Percentiles rank a stretch among this genome's conserved stretches.
phyloP scores from a whole-genome alignment of 2,113 vertebrate species.

The Protobothrops mucrosquamatus region DNA sequence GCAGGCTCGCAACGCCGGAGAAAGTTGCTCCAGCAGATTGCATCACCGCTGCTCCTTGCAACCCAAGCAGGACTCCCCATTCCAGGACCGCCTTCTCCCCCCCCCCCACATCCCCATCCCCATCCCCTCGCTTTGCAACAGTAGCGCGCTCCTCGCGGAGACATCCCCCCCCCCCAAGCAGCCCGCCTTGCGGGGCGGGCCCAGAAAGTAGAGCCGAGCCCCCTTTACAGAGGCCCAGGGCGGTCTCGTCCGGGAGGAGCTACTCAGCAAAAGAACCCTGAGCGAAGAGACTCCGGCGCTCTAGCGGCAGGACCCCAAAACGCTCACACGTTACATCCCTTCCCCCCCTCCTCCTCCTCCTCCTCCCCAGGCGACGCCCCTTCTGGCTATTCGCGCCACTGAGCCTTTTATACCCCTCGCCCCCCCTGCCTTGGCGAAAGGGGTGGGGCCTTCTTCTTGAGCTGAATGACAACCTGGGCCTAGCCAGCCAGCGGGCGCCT shows the following conservation, averaged over 20 bases:
- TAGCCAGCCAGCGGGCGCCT: not conserved
- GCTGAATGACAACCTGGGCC: not conserved
- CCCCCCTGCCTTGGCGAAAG: not conserved
- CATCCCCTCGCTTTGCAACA: not conserved
- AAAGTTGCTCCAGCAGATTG: not conserved
- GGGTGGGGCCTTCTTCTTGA: not conserved
- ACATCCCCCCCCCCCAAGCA: not conserved
- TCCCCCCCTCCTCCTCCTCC: fast-evolving
- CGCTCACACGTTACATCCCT: not conserved
- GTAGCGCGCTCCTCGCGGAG: not conserved
- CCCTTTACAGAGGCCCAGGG: not conserved
- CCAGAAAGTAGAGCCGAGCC: not conserved
- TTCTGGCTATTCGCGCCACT: not conserved
- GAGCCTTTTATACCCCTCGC: not conserved
- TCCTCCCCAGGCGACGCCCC: not conserved
- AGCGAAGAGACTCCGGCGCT: too few species aligned
- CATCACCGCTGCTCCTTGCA: not conserved
- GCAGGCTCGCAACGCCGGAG: not conserved
- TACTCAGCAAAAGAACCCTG: not conserved
- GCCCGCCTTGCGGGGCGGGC: not conserved
- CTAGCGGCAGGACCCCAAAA: not conserved
- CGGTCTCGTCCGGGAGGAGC: not conserved
- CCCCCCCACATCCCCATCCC: not conserved
- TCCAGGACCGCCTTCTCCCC: not conserved
- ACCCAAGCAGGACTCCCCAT: not conserved